These are phyloP conservation scores for Etheostoma nigrum DNA, from an alignment of 2,797 vertebrate genomes.

Conservation along the genomic window DNA sequence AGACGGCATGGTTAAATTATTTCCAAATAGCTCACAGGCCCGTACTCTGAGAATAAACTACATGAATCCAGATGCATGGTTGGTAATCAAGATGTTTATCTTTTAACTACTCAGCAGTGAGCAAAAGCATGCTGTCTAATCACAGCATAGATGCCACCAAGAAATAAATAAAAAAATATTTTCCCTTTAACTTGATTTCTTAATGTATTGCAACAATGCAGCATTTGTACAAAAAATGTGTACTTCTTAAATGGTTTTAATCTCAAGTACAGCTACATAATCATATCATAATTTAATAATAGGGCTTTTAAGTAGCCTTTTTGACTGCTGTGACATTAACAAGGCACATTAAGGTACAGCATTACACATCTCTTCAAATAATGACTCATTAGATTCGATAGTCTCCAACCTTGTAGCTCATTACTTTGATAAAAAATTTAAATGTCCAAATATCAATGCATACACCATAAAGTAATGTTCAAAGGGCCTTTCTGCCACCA, in stretches of 20 bases:
- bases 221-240: conserved; percentile 8
- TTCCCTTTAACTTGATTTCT: conserved; percentile 12
- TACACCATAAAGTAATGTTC: not conserved
- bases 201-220: not conserved
- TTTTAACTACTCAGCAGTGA: not conserved
- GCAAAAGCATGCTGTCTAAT: not conserved
- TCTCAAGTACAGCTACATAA: conserved; percentile 16
- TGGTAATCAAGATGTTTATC: not conserved
- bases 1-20: not conserved
- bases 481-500: not conserved
- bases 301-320: conserved; percentile 14
- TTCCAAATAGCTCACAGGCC: conserved; percentile 2
- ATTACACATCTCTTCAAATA: conserved; percentile 1
- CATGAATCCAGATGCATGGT: not conserved
- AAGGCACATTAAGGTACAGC: conserved; percentile 66
- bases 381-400: not conserved
- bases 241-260: conserved; percentile 22
- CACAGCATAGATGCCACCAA: not conserved
- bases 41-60: not conserved
- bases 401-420: not conserved
- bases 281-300: conserved; percentile 20
- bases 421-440: not conserved
- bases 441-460: not conserved
- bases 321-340: not conserved
- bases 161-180: too few relatives aligned